Base-by-base conservation (phyloP, 2,888 invertebrate species). In the Athalia rosae region DNA sequence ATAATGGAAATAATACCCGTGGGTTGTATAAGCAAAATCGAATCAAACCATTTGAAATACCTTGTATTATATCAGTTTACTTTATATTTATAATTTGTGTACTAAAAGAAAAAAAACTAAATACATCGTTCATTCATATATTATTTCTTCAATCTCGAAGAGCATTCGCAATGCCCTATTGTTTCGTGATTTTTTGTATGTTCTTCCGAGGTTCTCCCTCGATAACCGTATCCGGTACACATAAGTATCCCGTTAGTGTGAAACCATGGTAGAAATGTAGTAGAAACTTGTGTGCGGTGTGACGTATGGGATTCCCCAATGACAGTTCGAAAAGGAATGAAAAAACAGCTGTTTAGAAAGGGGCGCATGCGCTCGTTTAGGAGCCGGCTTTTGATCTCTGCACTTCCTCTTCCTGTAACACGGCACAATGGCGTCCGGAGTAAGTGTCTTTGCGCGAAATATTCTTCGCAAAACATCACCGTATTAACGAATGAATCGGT, bases 401-500 rank as follows among this genome's bases (percentile, higher is more conserved):
- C 9, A 88, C 88, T 89, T 89, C 88, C 89, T 89, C 86, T 89
- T 89, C 86, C 88, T 87, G 85, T 87, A 84, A 82, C 86, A 84
- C 83, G 84, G 83, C 84, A 86, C 87, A 89, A 92, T 92, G 92
- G 92, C 92, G 91, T 89, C 91, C 83, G 92, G 92, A 86, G 92
- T 92, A 89, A 91, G 92, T 91, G 81, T 85, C 81, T 80, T 80
- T 86, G 81, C 83, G 83, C 81, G 83, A 83, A 76, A 79, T 85
- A 84, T 84, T 86, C 86, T 88, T 85, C 87, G 81, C 69, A 80
- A 83, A 85, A 84, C 88, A 89, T 89, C 89, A 83, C 67, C 81
- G 76, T 76, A 47, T 80, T 64, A 61, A 69, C 76, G 3, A 8
- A 43, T 63, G 73, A 78, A 71, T 77, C 58, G 64, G 48, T 47